phyloP scores from a whole-genome alignment of 2,113 vertebrate genomes.

The Nannospalax galili region DNA sequence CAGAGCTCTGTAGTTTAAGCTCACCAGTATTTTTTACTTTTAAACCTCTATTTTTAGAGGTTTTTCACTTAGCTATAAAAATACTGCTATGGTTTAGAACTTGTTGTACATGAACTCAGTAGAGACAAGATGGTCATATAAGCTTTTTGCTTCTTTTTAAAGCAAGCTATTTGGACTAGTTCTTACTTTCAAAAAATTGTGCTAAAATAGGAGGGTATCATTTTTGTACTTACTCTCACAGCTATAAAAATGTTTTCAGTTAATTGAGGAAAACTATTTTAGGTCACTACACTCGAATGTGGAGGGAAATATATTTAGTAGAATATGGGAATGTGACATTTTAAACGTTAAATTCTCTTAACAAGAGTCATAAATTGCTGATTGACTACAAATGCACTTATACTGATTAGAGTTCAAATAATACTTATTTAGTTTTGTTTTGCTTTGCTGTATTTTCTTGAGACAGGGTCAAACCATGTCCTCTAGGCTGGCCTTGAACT shows the following conservation, averaged over 20 bases:
- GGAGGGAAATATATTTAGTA: slow-evolving; percentile 43
- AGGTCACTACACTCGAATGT: slow-evolving; percentile 39
- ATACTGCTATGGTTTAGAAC: slow-evolving; percentile 27
- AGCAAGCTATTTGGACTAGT: slow-evolving; percentile 55
- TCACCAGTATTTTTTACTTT: slow-evolving; percentile 47
- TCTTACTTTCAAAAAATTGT: slow-evolving; percentile 63
- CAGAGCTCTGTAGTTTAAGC: slow-evolving; percentile 31
- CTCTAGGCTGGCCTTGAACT: neutral
- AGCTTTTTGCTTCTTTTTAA: slow-evolving; percentile 53
- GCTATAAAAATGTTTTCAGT: slow-evolving; percentile 63
- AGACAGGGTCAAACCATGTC: neutral
- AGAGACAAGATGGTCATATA: slow-evolving; percentile 17
- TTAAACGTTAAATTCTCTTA: slow-evolving; percentile 42
- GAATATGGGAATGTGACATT: slow-evolving; percentile 23
- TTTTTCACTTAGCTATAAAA: slow-evolving; percentile 57
- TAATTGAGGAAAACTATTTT: slow-evolving; percentile 68
- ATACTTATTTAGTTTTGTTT: neutral
- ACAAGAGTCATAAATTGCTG: neutral
- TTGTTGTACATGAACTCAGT: slow-evolving; percentile 30
- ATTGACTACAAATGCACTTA: neutral
- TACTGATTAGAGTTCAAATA: neutral
- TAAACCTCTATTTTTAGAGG: slow-evolving; percentile 55
- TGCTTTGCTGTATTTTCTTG: neutral
- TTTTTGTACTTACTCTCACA: slow-evolving; percentile 68
- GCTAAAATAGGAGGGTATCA: slow-evolving; percentile 68